Evolutionary conservation across 2,113 vertebrate species (phyloP).

Genomic region (Falco punctatus): DNA sequence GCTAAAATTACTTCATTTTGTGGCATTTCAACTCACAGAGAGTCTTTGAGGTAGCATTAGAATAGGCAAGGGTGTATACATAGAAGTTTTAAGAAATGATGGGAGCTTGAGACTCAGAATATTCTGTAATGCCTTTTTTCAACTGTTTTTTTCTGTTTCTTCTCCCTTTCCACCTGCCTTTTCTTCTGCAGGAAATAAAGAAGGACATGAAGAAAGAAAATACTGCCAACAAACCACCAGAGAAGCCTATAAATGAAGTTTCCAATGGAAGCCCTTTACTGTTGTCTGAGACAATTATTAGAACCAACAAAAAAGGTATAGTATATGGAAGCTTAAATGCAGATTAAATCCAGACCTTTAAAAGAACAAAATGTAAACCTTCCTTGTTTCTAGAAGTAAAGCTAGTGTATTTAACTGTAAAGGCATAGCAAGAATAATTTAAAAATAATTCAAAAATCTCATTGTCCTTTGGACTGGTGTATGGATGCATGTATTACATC

Average conservation of each 20-base stretch:
- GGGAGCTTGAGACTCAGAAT: not conserved
- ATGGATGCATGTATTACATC: not conserved
- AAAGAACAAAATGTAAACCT: not conserved
- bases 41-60: not conserved
- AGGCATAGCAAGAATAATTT: not conserved
- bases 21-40: not conserved
- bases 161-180: not conserved
- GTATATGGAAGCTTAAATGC: not conserved
- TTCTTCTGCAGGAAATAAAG: slow-evolving; percentile 87
- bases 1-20: not conserved
- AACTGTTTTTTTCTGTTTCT: slow-evolving; percentile 11
- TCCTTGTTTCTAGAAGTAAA: not conserved
- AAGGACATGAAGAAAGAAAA: slow-evolving; percentile 91
- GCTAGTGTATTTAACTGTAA: not conserved
- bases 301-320: slow-evolving; percentile 90
- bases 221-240: slow-evolving; percentile 77
- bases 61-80: not conserved
- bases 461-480: not conserved
- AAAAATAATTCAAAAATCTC: not conserved
- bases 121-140: not conserved
- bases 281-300: slow-evolving; percentile 85
- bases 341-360: not conserved
- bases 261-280: slow-evolving; percentile 89
- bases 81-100: not conserved
- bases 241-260: slow-evolving; percentile 84